phyloP scores from a whole-genome alignment of 2,113 vertebrate genomes.

The Nycticorax nycticorax region DNA sequence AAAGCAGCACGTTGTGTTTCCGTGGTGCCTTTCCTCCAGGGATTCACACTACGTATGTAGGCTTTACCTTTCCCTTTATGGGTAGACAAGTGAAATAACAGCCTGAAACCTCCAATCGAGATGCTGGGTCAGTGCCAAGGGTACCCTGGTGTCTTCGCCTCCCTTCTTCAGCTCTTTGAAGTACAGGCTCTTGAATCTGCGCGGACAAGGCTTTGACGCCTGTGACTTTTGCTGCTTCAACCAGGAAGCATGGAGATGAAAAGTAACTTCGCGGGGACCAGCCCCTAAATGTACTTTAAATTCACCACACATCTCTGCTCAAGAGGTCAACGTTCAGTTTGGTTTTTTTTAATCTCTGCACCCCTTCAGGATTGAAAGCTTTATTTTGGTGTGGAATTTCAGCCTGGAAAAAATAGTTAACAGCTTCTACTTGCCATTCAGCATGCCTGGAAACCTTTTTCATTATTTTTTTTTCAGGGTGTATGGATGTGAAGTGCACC shows the following conservation, averaged over 20 bases:
- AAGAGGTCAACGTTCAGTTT: background rate
- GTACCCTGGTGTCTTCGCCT: background rate
- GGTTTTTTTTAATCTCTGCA: background rate
- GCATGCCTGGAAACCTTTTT: background rate
- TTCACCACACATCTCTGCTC: background rate
- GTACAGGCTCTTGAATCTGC: background rate
- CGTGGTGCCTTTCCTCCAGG: background rate
- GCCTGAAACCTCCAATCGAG: background rate
- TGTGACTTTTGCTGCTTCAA: background rate
- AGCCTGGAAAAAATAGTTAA: background rate
- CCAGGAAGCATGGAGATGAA: background rate
- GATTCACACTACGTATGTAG: fast-evolving
- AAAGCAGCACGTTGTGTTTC: background rate
- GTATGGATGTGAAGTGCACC: background rate
- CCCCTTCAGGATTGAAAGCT: background rate
- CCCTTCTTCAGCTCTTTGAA: background rate
- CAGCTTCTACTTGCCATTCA: background rate
- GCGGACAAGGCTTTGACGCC: background rate
- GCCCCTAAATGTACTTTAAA: background rate
- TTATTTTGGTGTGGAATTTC: background rate
- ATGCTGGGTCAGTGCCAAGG: background rate
- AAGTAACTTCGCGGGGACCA: background rate
- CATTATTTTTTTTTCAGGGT: background rate
- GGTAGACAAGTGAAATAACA: background rate
- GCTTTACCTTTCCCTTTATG: background rate